Conservation (phyloP, 2,113 vertebrate genomes). For the Lophura nycthemera region DNA sequence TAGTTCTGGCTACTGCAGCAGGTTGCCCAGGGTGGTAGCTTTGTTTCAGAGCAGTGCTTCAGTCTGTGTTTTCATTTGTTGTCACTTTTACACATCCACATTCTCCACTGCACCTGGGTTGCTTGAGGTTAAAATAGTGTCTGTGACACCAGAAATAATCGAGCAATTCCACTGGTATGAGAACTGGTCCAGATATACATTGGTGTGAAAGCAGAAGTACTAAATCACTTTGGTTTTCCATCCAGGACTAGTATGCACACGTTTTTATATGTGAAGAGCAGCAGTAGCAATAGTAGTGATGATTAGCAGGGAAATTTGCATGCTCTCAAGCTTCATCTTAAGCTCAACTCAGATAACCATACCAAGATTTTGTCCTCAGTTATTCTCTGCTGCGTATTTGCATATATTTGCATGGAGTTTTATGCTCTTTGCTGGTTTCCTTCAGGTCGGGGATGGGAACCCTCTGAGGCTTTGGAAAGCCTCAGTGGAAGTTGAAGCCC, state of each 20-base stretch:
- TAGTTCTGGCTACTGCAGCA: background rate
- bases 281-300: background rate
- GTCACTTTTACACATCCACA: background rate
- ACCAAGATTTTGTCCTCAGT: background rate
- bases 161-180: background rate
- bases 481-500: constrained; percentile 93
- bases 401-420: background rate
- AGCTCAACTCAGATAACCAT: background rate
- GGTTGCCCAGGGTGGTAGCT: background rate
- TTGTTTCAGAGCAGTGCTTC: background rate
- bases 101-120: background rate
- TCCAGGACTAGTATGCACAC: background rate
- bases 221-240: background rate
- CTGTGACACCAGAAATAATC: background rate
- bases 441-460: constrained; percentile 92
- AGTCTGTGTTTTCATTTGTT: background rate
- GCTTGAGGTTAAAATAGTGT: background rate
- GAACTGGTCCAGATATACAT: background rate
- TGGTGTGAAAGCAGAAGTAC: background rate
- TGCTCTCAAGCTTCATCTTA: background rate
- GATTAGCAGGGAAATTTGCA: background rate
- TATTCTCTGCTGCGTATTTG: background rate
- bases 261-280: background rate
- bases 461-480: constrained; percentile 92
- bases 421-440: background rate